A percentile compares a stretch with the other conserved stretches of the same genome.
Evolutionary conservation across 2,888 invertebrate genomes (phyloP).

Genomic region (Notocelia uddmanniana): DNA sequence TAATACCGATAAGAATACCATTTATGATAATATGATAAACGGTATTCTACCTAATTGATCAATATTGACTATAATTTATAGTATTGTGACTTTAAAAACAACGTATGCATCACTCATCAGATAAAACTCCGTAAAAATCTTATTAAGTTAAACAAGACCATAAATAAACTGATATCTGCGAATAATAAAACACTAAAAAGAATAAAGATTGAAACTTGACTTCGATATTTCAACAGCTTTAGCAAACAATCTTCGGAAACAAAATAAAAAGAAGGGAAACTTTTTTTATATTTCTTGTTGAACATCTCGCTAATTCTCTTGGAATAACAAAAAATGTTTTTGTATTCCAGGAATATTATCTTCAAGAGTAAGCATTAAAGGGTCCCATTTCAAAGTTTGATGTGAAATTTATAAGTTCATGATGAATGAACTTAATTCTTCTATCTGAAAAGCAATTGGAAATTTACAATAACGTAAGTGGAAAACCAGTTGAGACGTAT

Average conservation of each 20-base stretch:
- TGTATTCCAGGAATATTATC: not conserved
- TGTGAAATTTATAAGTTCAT: not conserved
- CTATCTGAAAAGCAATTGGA: not conserved
- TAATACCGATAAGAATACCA: not conserved
- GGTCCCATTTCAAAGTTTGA: not conserved
- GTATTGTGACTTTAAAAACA: conserved; percentile 17
- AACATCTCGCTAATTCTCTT: conserved; percentile 3
- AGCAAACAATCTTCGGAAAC: conserved; percentile 51
- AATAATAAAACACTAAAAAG: conserved; percentile 42
- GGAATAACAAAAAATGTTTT: conserved; percentile 1
- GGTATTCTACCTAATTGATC: conserved; percentile 20
- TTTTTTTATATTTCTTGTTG: conserved; percentile 36
- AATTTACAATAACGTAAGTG: not conserved
- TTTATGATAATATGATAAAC: conserved; percentile 15
- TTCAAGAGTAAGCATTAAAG: not conserved
- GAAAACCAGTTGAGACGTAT: not conserved
- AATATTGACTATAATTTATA: conserved; percentile 18
- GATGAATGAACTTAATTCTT: no score
- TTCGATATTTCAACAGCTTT: conserved; percentile 33
- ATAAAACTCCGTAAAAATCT: conserved; percentile 44
- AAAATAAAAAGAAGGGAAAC: conserved; percentile 50
- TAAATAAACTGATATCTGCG: conserved; percentile 52
- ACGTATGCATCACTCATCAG: conserved; percentile 28
- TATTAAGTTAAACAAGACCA: conserved; percentile 58
- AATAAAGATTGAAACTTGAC: conserved; percentile 29